These are phyloP conservation scores for Raja brachyura DNA, from an alignment of 2,113 vertebrate genomes.

Conservation along the genomic window DNA sequence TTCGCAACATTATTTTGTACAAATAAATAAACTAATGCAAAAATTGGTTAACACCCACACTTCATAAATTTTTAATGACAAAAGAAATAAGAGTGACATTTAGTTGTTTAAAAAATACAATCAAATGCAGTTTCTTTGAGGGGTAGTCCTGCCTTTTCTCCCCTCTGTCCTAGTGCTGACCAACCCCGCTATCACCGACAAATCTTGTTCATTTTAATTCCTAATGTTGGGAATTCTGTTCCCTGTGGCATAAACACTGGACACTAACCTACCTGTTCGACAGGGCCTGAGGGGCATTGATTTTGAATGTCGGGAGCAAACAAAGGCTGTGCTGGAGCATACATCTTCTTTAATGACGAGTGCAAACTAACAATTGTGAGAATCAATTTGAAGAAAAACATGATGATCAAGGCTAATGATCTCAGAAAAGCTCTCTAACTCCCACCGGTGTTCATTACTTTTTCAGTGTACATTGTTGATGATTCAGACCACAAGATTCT, in stretches of 20 bases:
- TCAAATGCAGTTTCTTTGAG: neutral
- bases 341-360: neutral
- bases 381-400: conserved; percentile 9
- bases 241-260: too few species aligned
- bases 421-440: neutral
- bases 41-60: neutral
- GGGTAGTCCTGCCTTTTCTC: neutral
- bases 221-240: too few species aligned
- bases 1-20: neutral
- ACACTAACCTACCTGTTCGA: neutral
- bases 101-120: neutral
- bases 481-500: neutral
- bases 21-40: neutral
- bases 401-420: neutral
- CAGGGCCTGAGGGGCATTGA: too few species aligned
- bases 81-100: neutral
- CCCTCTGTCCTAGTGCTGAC: neutral
- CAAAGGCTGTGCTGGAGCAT: too few species aligned
- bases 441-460: neutral
- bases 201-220: neutral
- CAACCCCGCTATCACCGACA: neutral
- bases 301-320: neutral
- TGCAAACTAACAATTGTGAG: neutral
- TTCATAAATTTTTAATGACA: neutral
- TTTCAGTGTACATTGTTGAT: neutral